Percentiles rank a stretch among this genome's conserved stretches.
Evolutionary conservation across 2,888 invertebrate genomes (phyloP).

Genomic region (Myathropa florea): DNA sequence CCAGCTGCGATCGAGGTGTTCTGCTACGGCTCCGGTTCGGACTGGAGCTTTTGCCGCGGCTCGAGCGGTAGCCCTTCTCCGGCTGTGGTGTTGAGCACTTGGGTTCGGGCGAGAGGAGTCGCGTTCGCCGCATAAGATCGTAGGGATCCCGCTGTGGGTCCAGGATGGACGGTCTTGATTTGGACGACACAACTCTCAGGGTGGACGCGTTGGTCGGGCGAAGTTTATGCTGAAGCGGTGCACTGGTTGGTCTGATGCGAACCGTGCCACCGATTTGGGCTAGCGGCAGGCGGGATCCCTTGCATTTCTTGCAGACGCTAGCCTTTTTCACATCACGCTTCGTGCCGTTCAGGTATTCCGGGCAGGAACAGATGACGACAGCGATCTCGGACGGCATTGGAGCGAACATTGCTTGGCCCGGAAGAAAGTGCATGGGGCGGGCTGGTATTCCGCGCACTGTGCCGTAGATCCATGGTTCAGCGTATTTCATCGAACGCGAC

Average conservation of each 20-base stretch:
- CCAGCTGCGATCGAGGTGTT: constrained; percentile 79
- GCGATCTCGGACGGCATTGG: constrained; percentile 82
- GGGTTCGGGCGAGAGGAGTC: constrained; percentile 85
- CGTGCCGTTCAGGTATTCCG: constrained; percentile 90
- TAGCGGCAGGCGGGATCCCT: constrained; percentile 88
- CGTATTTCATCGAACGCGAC: constrained; percentile 91
- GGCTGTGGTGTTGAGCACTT: constrained; percentile 67
- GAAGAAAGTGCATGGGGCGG: constrained; percentile 79
- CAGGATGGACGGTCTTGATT: constrained; percentile 85
- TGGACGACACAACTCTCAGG: constrained; percentile 83
- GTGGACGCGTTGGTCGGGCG: constrained; percentile 83
- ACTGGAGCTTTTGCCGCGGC: constrained; percentile 83
- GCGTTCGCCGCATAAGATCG: constrained; percentile 90
- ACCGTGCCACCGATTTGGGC: constrained; percentile 87
- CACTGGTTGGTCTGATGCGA: constrained; percentile 80
- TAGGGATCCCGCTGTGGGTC: constrained; percentile 88
- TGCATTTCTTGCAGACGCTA: constrained; percentile 91
- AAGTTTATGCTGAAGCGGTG: constrained; percentile 73
- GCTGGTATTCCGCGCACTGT: constrained; percentile 84
- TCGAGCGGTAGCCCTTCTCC: constrained; percentile 77
- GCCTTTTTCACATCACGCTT: constrained; percentile 88
- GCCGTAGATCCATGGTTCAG: constrained; percentile 92
- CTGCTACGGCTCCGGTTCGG: constrained; percentile 83
- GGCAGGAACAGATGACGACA: constrained; percentile 90
- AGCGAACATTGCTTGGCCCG: constrained; percentile 79